Conservation (phyloP, 2,797 vertebrate species). For the Lepilemur ruficaudatus region DNA sequence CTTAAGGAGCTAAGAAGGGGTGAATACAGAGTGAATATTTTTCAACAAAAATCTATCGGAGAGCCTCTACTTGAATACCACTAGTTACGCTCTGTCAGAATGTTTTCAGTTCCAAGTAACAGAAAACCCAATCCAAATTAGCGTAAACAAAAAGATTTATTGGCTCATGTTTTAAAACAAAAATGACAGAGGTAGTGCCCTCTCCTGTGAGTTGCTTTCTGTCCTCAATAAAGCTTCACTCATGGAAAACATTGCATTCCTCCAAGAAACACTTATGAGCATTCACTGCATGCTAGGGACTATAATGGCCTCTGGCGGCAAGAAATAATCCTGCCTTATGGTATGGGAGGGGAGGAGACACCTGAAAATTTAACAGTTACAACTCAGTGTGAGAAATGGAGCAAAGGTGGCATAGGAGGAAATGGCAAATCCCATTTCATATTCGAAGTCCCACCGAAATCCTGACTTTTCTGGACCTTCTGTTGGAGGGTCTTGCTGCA, state of each 20-base stretch:
- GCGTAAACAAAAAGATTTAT: neutral
- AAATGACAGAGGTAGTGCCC: neutral
- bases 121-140: constrained; percentile 12
- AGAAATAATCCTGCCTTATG: constrained; percentile 10
- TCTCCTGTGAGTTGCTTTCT: neutral
- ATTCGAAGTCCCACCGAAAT: constrained; percentile 30
- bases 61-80: neutral
- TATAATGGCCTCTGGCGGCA: neutral
- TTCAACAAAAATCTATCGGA: neutral
- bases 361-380: constrained; percentile 50
- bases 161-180: neutral
- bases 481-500: constrained; percentile 35
- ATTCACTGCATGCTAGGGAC: neutral
- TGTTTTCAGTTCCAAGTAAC: constrained; percentile 38
- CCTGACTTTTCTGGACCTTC: constrained; percentile 19
- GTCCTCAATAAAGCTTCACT: constrained; percentile 8
- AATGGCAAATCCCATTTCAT: constrained; percentile 5
- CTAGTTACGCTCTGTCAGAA: neutral
- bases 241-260: neutral
- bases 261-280: constrained; percentile 39
- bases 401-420: neutral
- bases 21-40: neutral
- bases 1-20: neutral
- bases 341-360: neutral
- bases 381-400: constrained; percentile 26